Evolutionary conservation across 2,797 vertebrate species (phyloP), one percentile per base, ranked within the genome.

Genomic region (Parambassis ranga): DNA sequence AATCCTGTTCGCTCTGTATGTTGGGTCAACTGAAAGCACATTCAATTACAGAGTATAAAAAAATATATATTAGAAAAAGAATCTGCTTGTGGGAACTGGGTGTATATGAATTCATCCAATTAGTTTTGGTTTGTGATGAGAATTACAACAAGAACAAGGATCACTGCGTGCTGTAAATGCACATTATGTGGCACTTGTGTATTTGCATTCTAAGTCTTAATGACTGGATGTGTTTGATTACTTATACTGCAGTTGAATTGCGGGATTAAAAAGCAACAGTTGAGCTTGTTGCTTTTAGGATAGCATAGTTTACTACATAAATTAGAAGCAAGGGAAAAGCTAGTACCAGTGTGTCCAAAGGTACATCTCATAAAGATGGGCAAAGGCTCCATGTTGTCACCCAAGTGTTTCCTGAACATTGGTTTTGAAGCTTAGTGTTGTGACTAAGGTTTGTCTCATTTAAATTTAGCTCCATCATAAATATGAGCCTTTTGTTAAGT

Each of bases 21-120:
- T 44, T 6, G 36, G 53, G 55, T 65, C 56, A 62, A 23, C 48
- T 33, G 41, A 79, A 76, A 64, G 66, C 65, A 3, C 50, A 14
- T 32, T 61, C 30, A 37, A 23, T 67, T 75, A 62, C 41, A 53
- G 43, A 43, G 10, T 18, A n/a, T 41, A 13, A 46, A 39, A 63
- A 48, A 13, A 32, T 13, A 38, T 37, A 38, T 27, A 65, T 42
- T 30, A 3, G 22, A 30, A 46, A 46, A n/a, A 15, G 4, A 50
- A 57, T 19, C 8, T 1, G 23, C 26, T 23, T 1, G 0, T n/a
- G 7, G 24, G 7, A 62, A 63, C 41, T 53, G 10, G 42, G 56
- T 32, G 24, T 47, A 33, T 56, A 38, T 31, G 8, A 46, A 52
- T 62, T 52, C 38, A 41, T 56, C 41, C 47, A 51, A 47, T 64